Conservation (phyloP, 2,888 invertebrate genomes). For the Camptogramma bilineatum region DNA sequence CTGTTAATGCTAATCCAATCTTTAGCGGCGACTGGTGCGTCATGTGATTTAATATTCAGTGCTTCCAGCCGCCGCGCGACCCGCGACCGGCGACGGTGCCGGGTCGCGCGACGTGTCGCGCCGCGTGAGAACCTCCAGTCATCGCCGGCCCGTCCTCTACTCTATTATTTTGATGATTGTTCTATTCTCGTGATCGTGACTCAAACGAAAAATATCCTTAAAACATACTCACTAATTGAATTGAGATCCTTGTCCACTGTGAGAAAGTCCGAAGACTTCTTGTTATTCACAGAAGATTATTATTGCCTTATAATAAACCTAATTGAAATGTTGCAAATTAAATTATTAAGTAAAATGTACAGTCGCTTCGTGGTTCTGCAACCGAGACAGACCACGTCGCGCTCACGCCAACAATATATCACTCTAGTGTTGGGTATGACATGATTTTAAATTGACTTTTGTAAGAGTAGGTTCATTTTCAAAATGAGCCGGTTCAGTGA, state of each 20-base stretch:
- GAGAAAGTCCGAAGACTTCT: slow-evolving; percentile 9
- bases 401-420: too few species aligned
- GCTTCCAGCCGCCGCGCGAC: slow-evolving; percentile 19
- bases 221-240: slow-evolving; percentile 22
- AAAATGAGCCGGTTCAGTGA: too few species aligned
- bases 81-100: slow-evolving; percentile 1
- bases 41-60: slow-evolving; percentile 65
- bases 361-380: too few species aligned
- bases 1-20: slow-evolving; percentile 15
- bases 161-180: slow-evolving; percentile 35
- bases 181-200: slow-evolving; percentile 31
- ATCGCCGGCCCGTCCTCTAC: slow-evolving; percentile 18
- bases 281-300: too few species aligned
- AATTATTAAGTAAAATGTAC: too few species aligned
- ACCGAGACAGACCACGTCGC: too few species aligned
- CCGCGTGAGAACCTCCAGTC: slow-evolving; percentile 33
- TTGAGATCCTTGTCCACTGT: slow-evolving; percentile 8
- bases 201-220: slow-evolving; percentile 25
- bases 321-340: too few species aligned
- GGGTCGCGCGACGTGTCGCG: slow-evolving; percentile 30
- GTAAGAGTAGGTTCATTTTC: too few species aligned
- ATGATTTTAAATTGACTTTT: too few species aligned
- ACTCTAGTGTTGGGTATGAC: too few species aligned
- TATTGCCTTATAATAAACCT: too few species aligned
- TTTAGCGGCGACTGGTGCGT: slow-evolving; percentile 53